These are phyloP conservation scores for Parnassius glacialis DNA, from an alignment of 2,888 invertebrate species.

Conservation along the genomic window DNA sequence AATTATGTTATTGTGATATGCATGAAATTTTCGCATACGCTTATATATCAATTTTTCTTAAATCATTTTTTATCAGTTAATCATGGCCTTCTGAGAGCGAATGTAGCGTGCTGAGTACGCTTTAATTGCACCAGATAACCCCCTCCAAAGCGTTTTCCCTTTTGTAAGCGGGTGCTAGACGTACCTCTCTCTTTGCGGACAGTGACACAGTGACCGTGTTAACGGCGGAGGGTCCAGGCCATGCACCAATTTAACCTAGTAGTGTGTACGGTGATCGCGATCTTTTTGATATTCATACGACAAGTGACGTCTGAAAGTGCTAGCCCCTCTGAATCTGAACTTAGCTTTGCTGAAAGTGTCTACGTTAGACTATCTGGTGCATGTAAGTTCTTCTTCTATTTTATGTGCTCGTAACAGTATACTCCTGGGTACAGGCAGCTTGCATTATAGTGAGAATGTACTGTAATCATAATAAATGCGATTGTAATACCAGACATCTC, in stretches of 20 bases:
- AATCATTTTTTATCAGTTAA: constrained; percentile 28
- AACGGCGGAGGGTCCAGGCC: constrained; percentile 60
- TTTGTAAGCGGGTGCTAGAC: constrained; percentile 41
- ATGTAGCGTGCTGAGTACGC: constrained; percentile 35
- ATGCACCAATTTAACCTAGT: constrained; percentile 56
- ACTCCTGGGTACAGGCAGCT: no score
- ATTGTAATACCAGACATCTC: no score
- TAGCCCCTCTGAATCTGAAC: constrained; percentile 40
- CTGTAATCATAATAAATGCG: no score
- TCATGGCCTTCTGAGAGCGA: constrained; percentile 44
- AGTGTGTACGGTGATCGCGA: constrained; percentile 46
- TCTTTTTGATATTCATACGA: constrained; percentile 36
- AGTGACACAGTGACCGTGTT: constrained; percentile 76
- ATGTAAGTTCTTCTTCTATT: constrained; percentile 55
- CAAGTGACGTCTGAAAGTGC: constrained; percentile 35
- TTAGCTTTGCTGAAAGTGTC: constrained; percentile 66
- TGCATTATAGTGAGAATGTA: no score
- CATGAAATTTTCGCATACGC: neutral
- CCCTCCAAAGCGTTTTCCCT: constrained; percentile 53
- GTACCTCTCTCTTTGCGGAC: constrained; percentile 71
- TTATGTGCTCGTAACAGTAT: no score
- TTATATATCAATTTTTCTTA: constrained; percentile 20
- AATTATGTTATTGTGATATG: no score
- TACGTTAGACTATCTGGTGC: constrained; percentile 69
- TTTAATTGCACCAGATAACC: constrained; percentile 61